Evolutionary conservation across 1,140 invertebrate genomes (phyloP).

Genomic region (Eupristina koningsbergeri): DNA sequence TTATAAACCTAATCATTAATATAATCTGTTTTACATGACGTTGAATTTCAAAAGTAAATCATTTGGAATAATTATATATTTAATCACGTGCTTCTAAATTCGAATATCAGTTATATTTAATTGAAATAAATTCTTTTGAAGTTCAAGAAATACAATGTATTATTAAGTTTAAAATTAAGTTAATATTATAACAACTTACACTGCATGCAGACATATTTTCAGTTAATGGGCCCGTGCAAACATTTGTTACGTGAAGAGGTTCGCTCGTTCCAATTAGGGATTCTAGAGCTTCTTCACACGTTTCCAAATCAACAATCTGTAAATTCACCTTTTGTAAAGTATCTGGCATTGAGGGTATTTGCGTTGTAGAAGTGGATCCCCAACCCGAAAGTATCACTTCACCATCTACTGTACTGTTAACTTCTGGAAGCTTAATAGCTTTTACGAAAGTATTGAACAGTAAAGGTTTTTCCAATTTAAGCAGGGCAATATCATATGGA

Average conservation of each 20-base stretch:
- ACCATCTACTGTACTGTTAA: slow-evolving; percentile 22
- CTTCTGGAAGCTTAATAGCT: slow-evolving; percentile 55
- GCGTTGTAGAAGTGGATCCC: slow-evolving; percentile 53
- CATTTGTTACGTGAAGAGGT: slow-evolving; percentile 68
- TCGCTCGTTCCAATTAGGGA: slow-evolving; percentile 51
- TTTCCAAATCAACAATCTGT: slow-evolving; percentile 56
- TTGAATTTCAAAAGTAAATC: too few relatives aligned
- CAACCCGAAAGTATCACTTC: slow-evolving; percentile 54
- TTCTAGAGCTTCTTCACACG: slow-evolving; percentile 59
- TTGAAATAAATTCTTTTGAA: too few relatives aligned
- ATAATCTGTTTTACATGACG: too few relatives aligned
- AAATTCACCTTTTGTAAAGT: slow-evolving; percentile 58
- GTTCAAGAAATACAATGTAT: too few relatives aligned
- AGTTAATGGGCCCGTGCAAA: slow-evolving; percentile 77
- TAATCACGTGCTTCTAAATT: too few relatives aligned
- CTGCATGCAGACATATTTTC: slow-evolving; percentile 77
- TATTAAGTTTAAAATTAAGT: too few relatives aligned
- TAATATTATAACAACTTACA: slow-evolving; percentile 55
- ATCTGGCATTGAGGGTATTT: slow-evolving; percentile 51
- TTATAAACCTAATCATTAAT: too few relatives aligned
- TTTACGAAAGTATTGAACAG: slow-evolving; percentile 73
- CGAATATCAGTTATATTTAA: too few relatives aligned
- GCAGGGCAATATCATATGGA: slow-evolving; percentile 78
- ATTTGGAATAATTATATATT: too few relatives aligned
- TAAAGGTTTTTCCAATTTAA: slow-evolving; percentile 74